Conservation (phyloP, 2,888 invertebrate species). For the Celastrina argiolus region DNA sequence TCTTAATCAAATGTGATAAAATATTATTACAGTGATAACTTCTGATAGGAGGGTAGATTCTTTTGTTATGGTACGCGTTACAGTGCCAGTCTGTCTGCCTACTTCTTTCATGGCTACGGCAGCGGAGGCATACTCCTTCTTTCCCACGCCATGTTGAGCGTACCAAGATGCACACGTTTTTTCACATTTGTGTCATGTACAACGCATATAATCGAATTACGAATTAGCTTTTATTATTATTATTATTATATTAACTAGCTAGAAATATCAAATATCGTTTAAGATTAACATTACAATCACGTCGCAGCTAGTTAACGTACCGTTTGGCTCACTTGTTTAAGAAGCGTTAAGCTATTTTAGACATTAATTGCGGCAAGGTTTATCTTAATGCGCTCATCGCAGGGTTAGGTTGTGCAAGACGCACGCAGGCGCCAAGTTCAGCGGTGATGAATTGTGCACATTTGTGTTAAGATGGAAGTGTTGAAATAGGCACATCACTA, state of each 20-base stretch:
- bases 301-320: neutral
- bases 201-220: too few species aligned
- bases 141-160: too few species aligned
- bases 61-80: too few species aligned
- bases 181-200: neutral
- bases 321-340: neutral
- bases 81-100: too few species aligned
- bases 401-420: constrained; percentile 15
- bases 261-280: neutral
- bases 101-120: too few species aligned
- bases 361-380: constrained; percentile 10
- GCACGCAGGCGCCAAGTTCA: constrained; percentile 17
- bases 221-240: neutral
- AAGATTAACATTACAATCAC: neutral
- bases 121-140: too few species aligned
- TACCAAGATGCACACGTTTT: too few species aligned
- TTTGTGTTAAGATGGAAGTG: neutral
- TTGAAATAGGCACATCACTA: neutral
- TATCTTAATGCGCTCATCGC: constrained; percentile 9
- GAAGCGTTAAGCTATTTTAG: constrained; percentile 7
- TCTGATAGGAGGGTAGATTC: too few species aligned
- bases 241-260: neutral
- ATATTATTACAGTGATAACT: too few species aligned
- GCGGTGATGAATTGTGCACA: neutral
- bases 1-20: too few species aligned